Conservation (phyloP, 2,797 vertebrate genomes). For the Poliocrania exsul region DNA sequence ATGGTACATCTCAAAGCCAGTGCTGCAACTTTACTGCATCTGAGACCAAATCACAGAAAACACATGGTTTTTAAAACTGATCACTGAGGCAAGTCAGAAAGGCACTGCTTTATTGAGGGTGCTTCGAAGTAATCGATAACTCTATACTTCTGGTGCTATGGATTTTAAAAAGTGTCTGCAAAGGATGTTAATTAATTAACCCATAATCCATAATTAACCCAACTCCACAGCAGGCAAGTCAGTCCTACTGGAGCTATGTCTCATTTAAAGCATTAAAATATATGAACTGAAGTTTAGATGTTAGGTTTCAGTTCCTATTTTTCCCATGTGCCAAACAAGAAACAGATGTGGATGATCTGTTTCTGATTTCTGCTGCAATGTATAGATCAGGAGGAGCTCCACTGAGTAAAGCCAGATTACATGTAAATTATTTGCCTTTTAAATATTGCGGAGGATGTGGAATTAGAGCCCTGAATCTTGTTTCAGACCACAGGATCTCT, state of each 20-base stretch:
- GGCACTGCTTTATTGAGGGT: not conserved
- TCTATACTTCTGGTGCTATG: not conserved
- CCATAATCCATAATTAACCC: not conserved
- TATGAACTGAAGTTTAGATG: not conserved
- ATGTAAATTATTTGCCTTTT: not conserved
- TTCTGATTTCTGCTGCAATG: slow-evolving; percentile 21
- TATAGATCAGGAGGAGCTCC: not conserved
- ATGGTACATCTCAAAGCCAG: slow-evolving; percentile 28
- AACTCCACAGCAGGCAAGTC: not conserved
- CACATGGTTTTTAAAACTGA: not conserved
- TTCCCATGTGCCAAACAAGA: slow-evolving; percentile 19
- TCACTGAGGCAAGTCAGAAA: not conserved
- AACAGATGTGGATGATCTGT: slow-evolving; percentile 20
- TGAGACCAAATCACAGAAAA: slow-evolving; percentile 43
- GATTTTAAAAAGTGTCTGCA: not conserved
- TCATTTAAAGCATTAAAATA: not conserved
- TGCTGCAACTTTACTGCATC: slow-evolving; percentile 31
- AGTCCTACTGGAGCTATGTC: not conserved
- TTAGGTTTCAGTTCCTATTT: not conserved
- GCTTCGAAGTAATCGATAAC: not conserved
- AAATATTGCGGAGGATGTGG: slow-evolving; percentile 36
- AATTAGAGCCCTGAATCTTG: slow-evolving; percentile 8
- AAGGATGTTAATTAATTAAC: not conserved
- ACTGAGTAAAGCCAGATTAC: slow-evolving; percentile 26
- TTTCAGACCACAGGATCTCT: slow-evolving; percentile 2